A percentile compares a stretch with the other conserved stretches of the same genome.
These are phyloP conservation scores for Heterodera carotae DNA, from an alignment of 1,140 invertebrate species.

Conservation along the genomic window DNA sequence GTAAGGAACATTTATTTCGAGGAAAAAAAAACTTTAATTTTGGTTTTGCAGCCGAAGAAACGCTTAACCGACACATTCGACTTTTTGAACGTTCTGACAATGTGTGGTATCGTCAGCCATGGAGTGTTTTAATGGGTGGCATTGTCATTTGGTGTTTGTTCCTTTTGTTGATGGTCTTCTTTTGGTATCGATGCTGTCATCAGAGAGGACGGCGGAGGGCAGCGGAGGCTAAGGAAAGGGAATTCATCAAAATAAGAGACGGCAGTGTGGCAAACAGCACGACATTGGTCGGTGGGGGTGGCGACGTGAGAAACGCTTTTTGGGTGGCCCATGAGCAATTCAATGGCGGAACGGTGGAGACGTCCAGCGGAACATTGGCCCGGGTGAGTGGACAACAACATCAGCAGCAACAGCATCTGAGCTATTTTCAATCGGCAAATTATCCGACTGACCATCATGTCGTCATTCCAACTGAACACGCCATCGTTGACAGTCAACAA, in stretches of 20 bases:
- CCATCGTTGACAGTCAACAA: slow-evolving; percentile 42
- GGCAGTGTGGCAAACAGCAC: slow-evolving; percentile 48
- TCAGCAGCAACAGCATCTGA: slow-evolving; percentile 31
- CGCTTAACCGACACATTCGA: slow-evolving; percentile 46
- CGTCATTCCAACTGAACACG: slow-evolving; percentile 17
- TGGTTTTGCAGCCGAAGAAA: slow-evolving; percentile 52
- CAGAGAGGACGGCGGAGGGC: not conserved
- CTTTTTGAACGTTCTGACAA: slow-evolving; percentile 20
- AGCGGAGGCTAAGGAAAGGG: slow-evolving; percentile 33
- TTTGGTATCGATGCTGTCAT: slow-evolving; percentile 41
- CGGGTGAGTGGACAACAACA: slow-evolving; percentile 13
- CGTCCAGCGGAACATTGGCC: slow-evolving; percentile 32
- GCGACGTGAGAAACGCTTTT: slow-evolving; percentile 44
- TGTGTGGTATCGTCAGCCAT: slow-evolving; percentile 28
- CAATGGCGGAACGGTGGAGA: slow-evolving; percentile 34
- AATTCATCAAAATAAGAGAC: slow-evolving; percentile 63
- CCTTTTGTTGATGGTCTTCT: slow-evolving; percentile 35
- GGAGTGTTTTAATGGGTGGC: slow-evolving; percentile 33
- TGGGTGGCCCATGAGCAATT: slow-evolving; percentile 47
- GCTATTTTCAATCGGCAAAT: slow-evolving; percentile 7
- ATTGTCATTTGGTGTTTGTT: slow-evolving; percentile 41
- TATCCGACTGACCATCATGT: not conserved
- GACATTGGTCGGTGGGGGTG: slow-evolving; percentile 26
- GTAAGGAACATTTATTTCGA: slow-evolving; percentile 33
- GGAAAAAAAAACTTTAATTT: slow-evolving; percentile 19